These are phyloP conservation scores for Stomatorhinus ivindoensis DNA, from an alignment of 2,113 vertebrate genomes.

Conservation along the genomic window DNA sequence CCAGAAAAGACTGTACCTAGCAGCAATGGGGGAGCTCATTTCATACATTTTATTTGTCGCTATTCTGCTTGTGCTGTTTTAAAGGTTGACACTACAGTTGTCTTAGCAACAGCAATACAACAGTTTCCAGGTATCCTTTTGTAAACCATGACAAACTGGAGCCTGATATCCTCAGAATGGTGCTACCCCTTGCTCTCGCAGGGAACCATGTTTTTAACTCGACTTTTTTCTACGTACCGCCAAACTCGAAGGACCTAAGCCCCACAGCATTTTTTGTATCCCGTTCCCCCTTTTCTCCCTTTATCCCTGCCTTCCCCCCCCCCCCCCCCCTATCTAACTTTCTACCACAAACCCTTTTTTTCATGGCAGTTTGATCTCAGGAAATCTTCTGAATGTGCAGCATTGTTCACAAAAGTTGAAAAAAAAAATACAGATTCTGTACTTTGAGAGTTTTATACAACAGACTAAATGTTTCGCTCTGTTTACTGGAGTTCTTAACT, in stretches of 20 bases:
- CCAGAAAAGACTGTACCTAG: conserved; percentile 73
- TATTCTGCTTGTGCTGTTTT: conserved; percentile 30
- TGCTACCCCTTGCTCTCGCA: conserved; percentile 44
- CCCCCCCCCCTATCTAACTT: conserved; percentile 24
- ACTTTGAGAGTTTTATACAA: conserved; percentile 72
- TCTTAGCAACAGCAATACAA: conserved; percentile 55
- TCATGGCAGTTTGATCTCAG: conserved; percentile 88
- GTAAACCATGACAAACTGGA: conserved; percentile 3
- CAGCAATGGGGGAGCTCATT: conserved; percentile 23
- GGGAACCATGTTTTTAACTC: conserved; percentile 33
- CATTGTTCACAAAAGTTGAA: conserved; percentile 64
- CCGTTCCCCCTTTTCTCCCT: conserved; percentile 50
- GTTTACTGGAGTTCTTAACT: conserved; percentile 29
- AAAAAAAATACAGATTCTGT: conserved; percentile 71
- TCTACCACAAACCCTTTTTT: conserved; percentile 71
- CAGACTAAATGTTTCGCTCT: conserved; percentile 53
- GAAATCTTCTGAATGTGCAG: conserved; percentile 93
- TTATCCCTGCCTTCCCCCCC: conserved; percentile 42
- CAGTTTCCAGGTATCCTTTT: conserved; percentile 44
- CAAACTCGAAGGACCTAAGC: not conserved
- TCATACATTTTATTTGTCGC: conserved; percentile 29
- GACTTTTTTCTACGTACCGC: not conserved
- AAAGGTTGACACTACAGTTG: conserved; percentile 42
- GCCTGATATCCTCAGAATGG: conserved; percentile 6
- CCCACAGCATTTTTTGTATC: conserved; percentile 50